These are phyloP conservation scores for Hemitrygon akajei DNA, from an alignment of 2,797 vertebrate genomes.

Conservation along the genomic window DNA sequence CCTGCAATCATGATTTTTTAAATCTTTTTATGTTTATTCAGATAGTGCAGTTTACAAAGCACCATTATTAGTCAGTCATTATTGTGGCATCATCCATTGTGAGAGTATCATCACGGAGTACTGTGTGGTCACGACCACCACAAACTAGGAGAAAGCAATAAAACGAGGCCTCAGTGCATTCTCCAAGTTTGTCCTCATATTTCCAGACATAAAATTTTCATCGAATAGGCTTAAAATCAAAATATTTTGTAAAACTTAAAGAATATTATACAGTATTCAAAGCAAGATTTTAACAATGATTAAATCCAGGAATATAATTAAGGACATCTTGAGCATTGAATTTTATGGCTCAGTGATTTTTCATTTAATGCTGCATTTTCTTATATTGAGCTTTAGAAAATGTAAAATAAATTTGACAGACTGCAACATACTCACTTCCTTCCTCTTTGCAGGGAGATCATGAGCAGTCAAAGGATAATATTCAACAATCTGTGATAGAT, in stretches of 20 bases:
- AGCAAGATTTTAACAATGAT: not conserved
- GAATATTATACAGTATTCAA: not conserved
- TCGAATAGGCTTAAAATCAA: not conserved
- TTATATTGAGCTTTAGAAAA: not conserved
- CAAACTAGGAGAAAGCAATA: not conserved
- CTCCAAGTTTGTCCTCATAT: not conserved
- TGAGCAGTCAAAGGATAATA: constrained; percentile 52
- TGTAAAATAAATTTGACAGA: not conserved
- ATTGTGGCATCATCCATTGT: not conserved
- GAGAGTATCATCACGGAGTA: not conserved
- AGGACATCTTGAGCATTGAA: not conserved
- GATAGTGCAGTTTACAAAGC: not conserved
- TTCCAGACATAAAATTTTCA: not conserved
- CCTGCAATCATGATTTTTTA: too few relatives aligned
- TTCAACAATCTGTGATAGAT: constrained; percentile 53
- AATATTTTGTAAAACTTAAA: not conserved
- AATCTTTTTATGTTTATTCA: not conserved
- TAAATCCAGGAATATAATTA: constrained; percentile 12
- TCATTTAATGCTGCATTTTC: not conserved
- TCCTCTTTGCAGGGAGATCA: constrained; percentile 49
- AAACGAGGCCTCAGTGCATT: not conserved
- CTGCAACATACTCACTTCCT: not conserved
- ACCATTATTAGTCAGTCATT: not conserved
- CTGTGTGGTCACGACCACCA: not conserved
- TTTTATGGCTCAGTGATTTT: constrained; percentile 21